Base-by-base conservation (phyloP, 2,797 vertebrate species). In the Sebastolobus altivelis region DNA sequence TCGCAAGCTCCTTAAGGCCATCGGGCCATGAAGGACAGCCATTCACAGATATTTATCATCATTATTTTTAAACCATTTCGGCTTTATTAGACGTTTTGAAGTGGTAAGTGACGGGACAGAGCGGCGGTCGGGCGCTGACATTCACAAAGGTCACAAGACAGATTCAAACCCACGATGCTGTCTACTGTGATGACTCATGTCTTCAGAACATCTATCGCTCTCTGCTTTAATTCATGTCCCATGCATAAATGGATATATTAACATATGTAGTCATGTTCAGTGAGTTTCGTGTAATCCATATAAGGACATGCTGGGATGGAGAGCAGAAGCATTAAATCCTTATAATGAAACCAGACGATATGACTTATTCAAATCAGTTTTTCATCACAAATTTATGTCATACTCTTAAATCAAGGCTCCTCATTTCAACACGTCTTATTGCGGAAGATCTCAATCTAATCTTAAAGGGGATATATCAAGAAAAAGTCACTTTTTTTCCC, bases 11-110 rank as follows among this genome's bases (percentile, higher is more conserved):
- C 74, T 69, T 70, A 46, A 68, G 76, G 71, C 75, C 43, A 3
- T 9, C 4, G 56, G 81, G 78, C 85, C 77, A 77, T 91, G 89
- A 93, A 92, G 90, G 90, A 87, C 88, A 77, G 66, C 77, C 72
- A 81, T 85, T 86, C 56, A 3, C 69, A 80, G 70, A 76, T 89
- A 90, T 92, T 86, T 84, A 86, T 92, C 89, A 77, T 88, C 82
- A 82, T 91, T 92, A 92, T 90, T 88, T 90, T 88, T 65, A 67
- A 90, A 90, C 70, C 87, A 77, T 87, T 88, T 33, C 56, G 12
- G 83, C 82, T 89, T 85, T 81, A 89, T 87, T 90, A 81, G 84
- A 79, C 71, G 14, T 84, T 79, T 65, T 77, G 56, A 87, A 65
- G 79, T 55, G 82, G 61, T 72, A 79, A 78, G 78, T 78, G 90